Percentiles rank a stretch among this genome's conserved stretches.
phyloP scores from a whole-genome alignment of 2,888 invertebrate species.

The Heliconius sara region DNA sequence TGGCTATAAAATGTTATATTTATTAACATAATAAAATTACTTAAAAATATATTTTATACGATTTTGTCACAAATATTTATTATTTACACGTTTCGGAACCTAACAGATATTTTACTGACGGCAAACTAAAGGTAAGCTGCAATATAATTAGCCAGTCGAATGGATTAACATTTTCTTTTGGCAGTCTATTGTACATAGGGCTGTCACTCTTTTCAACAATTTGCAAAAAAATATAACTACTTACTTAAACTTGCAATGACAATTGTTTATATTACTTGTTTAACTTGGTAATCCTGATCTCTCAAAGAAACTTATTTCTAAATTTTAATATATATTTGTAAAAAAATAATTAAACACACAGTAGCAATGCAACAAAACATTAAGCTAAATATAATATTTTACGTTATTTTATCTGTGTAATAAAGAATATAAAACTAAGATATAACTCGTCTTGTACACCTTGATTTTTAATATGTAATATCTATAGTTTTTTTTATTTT shows the following conservation, averaged over 20 bases:
- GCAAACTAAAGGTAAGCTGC: constrained; percentile 76
- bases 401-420: too few species aligned
- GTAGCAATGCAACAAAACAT: neutral
- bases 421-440: too few species aligned
- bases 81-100: constrained; percentile 38
- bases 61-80: constrained; percentile 12
- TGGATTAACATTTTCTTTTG: constrained; percentile 82
- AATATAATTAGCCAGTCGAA: constrained; percentile 70
- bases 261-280: neutral
- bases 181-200: constrained; percentile 67
- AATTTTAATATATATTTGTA: neutral
- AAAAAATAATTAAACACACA: neutral
- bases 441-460: too few species aligned
- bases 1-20: constrained; percentile 17
- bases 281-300: too few species aligned
- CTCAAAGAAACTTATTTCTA: too few species aligned
- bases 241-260: neutral
- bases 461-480: too few species aligned
- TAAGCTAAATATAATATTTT: too few species aligned
- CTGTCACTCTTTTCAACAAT: constrained; percentile 22
- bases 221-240: neutral
- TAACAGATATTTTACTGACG: constrained; percentile 73
- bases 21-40: constrained; percentile 25
- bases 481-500: too few species aligned
- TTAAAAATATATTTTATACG: constrained; percentile 7